Conservation (phyloP, 2,797 vertebrate species). For the Coregonus sp. region DNA sequence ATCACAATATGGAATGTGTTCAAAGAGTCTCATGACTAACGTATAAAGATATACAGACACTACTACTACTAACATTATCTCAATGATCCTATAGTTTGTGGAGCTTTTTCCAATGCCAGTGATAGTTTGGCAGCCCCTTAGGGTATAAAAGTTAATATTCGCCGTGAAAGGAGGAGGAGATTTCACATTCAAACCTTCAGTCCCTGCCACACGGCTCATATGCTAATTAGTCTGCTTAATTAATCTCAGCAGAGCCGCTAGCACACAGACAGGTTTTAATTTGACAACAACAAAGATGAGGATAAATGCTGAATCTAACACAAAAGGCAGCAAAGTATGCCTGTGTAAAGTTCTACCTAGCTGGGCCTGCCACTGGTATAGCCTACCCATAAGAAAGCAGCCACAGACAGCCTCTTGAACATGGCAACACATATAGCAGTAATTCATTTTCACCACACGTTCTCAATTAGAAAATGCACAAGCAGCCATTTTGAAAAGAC, state of each 20-base stretch:
- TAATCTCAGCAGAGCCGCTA: slow-evolving; percentile 72
- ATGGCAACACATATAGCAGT: slow-evolving; percentile 8
- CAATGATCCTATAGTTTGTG: slow-evolving; percentile 48
- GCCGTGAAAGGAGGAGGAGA: slow-evolving; percentile 70
- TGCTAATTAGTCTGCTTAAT: slow-evolving; percentile 77
- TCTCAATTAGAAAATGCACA: slow-evolving; percentile 64
- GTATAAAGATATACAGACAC: neutral
- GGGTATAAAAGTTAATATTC: slow-evolving; percentile 74
- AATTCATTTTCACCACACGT: slow-evolving; percentile 60
- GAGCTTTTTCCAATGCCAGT: slow-evolving; percentile 46
- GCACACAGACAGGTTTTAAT: slow-evolving; percentile 71
- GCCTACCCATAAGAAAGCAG: neutral
- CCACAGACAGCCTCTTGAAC: neutral
- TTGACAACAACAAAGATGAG: slow-evolving; percentile 63
- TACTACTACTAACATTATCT: neutral
- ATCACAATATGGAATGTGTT: slow-evolving; percentile 24
- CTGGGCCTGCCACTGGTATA: neutral
- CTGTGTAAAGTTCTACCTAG: neutral
- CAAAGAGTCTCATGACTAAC: slow-evolving; percentile 24
- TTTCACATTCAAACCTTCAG: slow-evolving; percentile 72
- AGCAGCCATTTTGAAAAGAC: slow-evolving; percentile 67
- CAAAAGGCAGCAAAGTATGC: slow-evolving; percentile 20
- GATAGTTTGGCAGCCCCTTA: slow-evolving; percentile 69
- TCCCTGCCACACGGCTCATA: slow-evolving; percentile 70
- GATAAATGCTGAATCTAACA: slow-evolving; percentile 47